Evolutionary conservation across 2,888 invertebrate genomes (phyloP), one percentile per base, ranked within the genome.

Genomic region (Endomychus coccineus): DNA sequence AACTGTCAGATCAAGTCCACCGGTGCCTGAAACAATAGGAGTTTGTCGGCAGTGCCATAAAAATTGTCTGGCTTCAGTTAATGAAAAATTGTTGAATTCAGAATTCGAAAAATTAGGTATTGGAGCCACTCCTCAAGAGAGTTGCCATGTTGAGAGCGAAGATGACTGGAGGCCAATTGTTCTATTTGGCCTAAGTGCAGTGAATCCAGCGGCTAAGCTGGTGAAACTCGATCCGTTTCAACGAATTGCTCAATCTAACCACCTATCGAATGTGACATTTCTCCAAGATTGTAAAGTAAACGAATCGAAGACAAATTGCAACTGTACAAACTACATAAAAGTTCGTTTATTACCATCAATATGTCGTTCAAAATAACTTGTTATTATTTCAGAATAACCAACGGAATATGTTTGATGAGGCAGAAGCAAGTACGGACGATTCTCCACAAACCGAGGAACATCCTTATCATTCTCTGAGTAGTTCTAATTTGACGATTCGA

Each of bases 31-130:
- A 64, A 77, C 78, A 38, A 72, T 83, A 54, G 75, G 80, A 35
- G 79, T 84, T 36, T 84, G 84, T 66, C 75, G 80, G 47, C 80
- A 83, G 63, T 84, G 84, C 66, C 84, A 83, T 57, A 82, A 80
- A 67, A 82, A 81, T 56, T 84, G 83, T 66, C 73, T 78, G 45
- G 73, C 74, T 4, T 72, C 71, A 55, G 71, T 71, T 42, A 73
- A 71, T 49, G 71, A 70, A 50, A 72, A 70, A 4, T 57, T 47
- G 34, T 30, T 42, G 19, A 49, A 51, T 32, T n/a, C n/a, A n/a
- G n/a, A n/a, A n/a, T n/a, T n/a, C n/a, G n/a, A n/a, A n/a, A n/a
- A n/a, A n/a, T 22, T 32, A 15, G 41, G 44, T 17, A 46, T 51
- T 27, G 52, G 56, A 37, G 45, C 45, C 13, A 56, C 51, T 40